These are phyloP conservation scores for Telenomus remus DNA, from an alignment of 1,140 invertebrate genomes.

Conservation along the genomic window DNA sequence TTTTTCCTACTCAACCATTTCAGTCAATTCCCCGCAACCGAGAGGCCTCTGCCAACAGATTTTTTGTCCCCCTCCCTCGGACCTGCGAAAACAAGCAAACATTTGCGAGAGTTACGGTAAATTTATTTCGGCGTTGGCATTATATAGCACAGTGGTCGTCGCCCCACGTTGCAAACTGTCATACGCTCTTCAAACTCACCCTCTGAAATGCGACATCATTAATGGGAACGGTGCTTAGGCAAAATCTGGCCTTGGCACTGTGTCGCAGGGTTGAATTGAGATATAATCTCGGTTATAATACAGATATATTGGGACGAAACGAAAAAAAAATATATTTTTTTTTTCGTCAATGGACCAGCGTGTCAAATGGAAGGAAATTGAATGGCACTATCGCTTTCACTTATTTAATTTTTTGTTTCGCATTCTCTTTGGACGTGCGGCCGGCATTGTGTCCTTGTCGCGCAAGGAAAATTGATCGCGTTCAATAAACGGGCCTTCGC, in stretches of 20 bases:
- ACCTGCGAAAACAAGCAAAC: too few species aligned
- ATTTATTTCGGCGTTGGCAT: constrained; percentile 37
- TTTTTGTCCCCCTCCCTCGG: too few species aligned
- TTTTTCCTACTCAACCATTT: too few species aligned
- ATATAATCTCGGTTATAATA: constrained; percentile 26
- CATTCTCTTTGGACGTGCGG: not conserved
- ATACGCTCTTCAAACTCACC: constrained; percentile 50
- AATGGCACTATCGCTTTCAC: constrained; percentile 5
- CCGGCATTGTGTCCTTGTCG: not conserved
- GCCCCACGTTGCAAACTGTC: constrained; percentile 44
- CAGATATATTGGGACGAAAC: constrained; percentile 33
- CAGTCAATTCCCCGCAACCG: too few species aligned
- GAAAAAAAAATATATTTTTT: constrained; percentile 39
- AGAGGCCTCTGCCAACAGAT: too few species aligned
- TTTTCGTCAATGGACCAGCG: constrained; percentile 20
- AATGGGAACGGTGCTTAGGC: constrained; percentile 45
- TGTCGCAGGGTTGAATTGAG: constrained; percentile 38
- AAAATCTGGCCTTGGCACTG: constrained; percentile 48
- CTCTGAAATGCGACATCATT: constrained; percentile 50
- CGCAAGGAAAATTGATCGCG: constrained; percentile 19
- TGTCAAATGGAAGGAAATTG: constrained; percentile 27
- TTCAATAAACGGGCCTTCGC: constrained; percentile 29
- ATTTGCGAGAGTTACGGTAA: constrained; percentile 19
- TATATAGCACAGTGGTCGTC: constrained; percentile 29
- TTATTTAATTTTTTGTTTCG: too few species aligned